These are phyloP conservation scores for Himalopsyche kuldschensis DNA, from an alignment of 2,888 invertebrate genomes.

Conservation along the genomic window DNA sequence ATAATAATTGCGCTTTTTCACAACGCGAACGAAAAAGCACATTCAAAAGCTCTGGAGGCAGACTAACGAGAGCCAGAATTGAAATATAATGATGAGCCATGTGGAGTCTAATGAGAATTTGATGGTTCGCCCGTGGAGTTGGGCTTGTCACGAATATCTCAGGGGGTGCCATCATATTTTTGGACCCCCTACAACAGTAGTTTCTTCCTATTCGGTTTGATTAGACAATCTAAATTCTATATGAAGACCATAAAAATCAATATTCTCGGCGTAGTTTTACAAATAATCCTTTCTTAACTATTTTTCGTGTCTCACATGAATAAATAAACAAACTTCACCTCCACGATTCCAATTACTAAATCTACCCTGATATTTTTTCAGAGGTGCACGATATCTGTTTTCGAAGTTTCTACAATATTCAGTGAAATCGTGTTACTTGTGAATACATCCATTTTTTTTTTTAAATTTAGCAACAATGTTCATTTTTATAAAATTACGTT, in stretches of 20 bases:
- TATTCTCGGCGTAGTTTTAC: neutral
- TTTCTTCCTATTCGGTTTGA: neutral
- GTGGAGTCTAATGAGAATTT: constrained; percentile 37
- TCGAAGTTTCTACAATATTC: too few relatives aligned
- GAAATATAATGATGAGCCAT: constrained; percentile 38
- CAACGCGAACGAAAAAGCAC: neutral
- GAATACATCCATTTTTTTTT: too few relatives aligned
- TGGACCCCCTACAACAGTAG: neutral
- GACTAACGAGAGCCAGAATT: constrained; percentile 35
- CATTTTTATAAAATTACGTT: too few relatives aligned
- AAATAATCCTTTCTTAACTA: too few relatives aligned
- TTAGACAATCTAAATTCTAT: neutral
- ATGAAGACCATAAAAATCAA: neutral
- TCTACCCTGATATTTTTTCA: too few relatives aligned
- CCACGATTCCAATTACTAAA: too few relatives aligned
- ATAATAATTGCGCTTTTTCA: neutral
- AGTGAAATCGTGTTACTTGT: too few relatives aligned
- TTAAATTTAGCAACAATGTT: too few relatives aligned
- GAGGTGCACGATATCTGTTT: too few relatives aligned
- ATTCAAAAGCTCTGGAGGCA: constrained; percentile 6
- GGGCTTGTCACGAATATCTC: constrained; percentile 4
- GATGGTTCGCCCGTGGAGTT: constrained; percentile 24
- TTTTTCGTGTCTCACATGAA: too few relatives aligned
- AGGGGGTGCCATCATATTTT: neutral
- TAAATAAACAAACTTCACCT: too few relatives aligned